A percentile compares a stretch with the other conserved stretches of the same genome.
Evolutionary conservation across 2,113 vertebrate genomes (phyloP).

Genomic region (Thalassoma bifasciatum): DNA sequence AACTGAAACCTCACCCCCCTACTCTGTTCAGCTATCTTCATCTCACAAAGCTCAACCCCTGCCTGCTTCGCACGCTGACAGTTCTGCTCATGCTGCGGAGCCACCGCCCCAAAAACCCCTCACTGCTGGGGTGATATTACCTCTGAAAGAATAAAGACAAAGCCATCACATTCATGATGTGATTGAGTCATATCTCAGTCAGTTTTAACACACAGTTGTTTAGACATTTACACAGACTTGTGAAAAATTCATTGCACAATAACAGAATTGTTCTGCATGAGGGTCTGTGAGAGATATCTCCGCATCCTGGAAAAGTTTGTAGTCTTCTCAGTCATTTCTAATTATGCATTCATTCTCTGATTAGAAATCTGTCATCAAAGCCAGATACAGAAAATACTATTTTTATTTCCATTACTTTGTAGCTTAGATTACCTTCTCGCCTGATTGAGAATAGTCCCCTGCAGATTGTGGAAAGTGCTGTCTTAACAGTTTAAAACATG

Average conservation of each 20-base stretch:
- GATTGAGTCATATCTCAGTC: conserved; percentile 78
- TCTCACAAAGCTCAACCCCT: conserved; percentile 63
- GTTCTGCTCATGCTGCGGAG: conserved; percentile 45
- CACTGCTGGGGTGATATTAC: conserved; percentile 43
- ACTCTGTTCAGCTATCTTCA: conserved; percentile 60
- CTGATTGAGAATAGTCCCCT: conserved; percentile 63
- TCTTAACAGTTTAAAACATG: conserved; percentile 71
- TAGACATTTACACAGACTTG: conserved; percentile 74
- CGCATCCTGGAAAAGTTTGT: conserved; percentile 14
- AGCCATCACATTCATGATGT: conserved; percentile 63
- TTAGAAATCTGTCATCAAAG: conserved; percentile 57
- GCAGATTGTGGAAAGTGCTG: conserved; percentile 66
- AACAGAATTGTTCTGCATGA: conserved; percentile 50
- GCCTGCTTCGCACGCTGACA: conserved; percentile 39
- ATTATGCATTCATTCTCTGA: conserved; percentile 48
- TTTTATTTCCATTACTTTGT: conserved; percentile 63
- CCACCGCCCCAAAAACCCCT: conserved; percentile 22
- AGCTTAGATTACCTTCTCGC: conserved; percentile 64
- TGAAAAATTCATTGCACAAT: conserved; percentile 72
- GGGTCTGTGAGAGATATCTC: conserved; percentile 32
- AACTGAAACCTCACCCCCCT: conserved; percentile 59
- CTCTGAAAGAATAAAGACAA: conserved; percentile 61
- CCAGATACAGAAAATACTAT: conserved; percentile 33
- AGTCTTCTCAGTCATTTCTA: conserved; percentile 39
- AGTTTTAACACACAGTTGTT: conserved; percentile 65